These are phyloP conservation scores for Drosophila subpulchrella DNA, from an alignment of 1,140 invertebrate genomes.

Conservation along the genomic window DNA sequence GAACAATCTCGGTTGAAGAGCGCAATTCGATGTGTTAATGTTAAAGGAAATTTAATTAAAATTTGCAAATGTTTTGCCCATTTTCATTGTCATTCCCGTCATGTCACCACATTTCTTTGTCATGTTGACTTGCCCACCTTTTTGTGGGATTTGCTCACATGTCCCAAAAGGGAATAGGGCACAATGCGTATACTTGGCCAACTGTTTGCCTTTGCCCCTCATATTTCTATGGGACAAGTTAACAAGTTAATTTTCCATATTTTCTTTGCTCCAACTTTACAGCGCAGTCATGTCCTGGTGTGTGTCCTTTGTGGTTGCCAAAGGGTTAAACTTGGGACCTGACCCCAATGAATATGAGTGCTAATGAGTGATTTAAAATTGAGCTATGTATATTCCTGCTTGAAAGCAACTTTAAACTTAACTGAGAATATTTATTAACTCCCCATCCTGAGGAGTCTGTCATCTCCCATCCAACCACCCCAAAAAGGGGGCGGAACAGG, in stretches of 20 bases:
- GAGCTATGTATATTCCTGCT: not conserved
- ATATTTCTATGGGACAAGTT: constrained; percentile 44
- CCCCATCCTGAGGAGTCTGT: not conserved
- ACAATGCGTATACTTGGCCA: constrained; percentile 52
- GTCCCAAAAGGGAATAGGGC: constrained; percentile 71
- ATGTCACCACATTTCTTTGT: constrained; percentile 36
- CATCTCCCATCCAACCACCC: not conserved
- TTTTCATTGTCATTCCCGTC: constrained; percentile 18
- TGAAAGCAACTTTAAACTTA: constrained; percentile 2
- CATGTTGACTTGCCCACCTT: constrained; percentile 74
- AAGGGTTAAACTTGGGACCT: constrained; percentile 9
- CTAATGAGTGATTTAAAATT: constrained; percentile 13
- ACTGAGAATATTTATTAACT: constrained; percentile 18
- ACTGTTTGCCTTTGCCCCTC: constrained; percentile 61
- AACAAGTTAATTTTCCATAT: constrained; percentile 83
- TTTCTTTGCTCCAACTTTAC: constrained; percentile 73
- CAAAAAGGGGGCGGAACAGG: constrained; percentile 5
- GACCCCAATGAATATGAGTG: constrained; percentile 5
- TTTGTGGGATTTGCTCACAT: constrained; percentile 49
- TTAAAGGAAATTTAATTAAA: constrained; percentile 74
- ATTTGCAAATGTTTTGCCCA: constrained; percentile 59
- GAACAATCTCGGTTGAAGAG: constrained; percentile 8
- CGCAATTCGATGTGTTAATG: constrained; percentile 28
- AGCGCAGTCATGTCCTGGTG: constrained; percentile 39
- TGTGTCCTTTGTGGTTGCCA: constrained; percentile 24